Percentiles rank a stretch among this genome's conserved stretches.
These are phyloP conservation scores for Sisyra nigra DNA, from an alignment of 2,888 invertebrate genomes.

Conservation along the genomic window DNA sequence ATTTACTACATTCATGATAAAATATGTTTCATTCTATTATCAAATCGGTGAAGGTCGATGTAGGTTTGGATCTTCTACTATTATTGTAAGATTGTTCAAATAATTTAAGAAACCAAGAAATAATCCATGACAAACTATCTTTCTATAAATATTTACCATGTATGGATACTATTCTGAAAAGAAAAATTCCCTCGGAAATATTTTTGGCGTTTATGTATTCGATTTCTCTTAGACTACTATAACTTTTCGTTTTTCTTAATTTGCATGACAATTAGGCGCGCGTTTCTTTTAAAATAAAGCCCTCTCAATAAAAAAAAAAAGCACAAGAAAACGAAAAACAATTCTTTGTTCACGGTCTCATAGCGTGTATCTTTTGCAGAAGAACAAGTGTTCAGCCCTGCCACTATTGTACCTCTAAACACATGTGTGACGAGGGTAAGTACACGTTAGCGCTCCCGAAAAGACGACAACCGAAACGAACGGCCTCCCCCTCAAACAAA, in stretches of 20 bases:
- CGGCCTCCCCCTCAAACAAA: not conserved
- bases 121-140: too few relatives aligned
- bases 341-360: conserved; percentile 28
- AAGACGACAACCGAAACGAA: not conserved
- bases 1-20: too few relatives aligned
- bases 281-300: not conserved
- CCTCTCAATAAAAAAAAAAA: conserved; percentile 4
- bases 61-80: too few relatives aligned
- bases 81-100: too few relatives aligned
- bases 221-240: too few relatives aligned
- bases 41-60: too few relatives aligned
- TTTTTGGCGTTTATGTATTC: too few relatives aligned
- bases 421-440: conserved; percentile 31
- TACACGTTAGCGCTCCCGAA: conserved; percentile 18
- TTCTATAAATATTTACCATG: too few relatives aligned
- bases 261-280: not conserved
- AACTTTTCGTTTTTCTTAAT: not conserved
- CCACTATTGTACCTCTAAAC: conserved; percentile 7
- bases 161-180: too few relatives aligned
- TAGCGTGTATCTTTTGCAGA: conserved; percentile 71
- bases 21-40: too few relatives aligned
- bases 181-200: too few relatives aligned
- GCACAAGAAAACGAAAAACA: conserved; percentile 5
- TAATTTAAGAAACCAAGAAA: too few relatives aligned
- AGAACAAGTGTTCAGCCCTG: conserved; percentile 17